phyloP scores from a whole-genome alignment of 2,888 invertebrate species.

The Chirona hameri region DNA sequence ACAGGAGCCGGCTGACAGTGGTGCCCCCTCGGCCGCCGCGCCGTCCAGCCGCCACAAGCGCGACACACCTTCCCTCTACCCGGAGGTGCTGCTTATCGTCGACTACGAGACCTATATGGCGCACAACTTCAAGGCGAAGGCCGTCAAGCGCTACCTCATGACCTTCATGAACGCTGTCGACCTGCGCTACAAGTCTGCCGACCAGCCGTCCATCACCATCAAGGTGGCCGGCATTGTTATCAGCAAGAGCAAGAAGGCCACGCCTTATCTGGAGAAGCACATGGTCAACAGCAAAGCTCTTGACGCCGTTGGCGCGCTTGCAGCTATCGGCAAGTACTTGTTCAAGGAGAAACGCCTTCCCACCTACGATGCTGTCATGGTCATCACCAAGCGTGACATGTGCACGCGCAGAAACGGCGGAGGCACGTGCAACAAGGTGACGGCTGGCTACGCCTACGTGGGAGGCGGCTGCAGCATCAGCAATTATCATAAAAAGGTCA shows the following conservation, averaged over 20 bases:
- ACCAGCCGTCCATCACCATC: slow-evolving; percentile 1
- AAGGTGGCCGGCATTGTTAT: slow-evolving; percentile 29
- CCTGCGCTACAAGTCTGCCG: background rate
- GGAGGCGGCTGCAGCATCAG: slow-evolving; percentile 30
- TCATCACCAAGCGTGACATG: slow-evolving; percentile 31
- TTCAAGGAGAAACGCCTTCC: background rate
- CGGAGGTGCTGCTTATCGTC: slow-evolving; percentile 27
- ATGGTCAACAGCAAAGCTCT: background rate
- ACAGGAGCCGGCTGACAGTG: background rate
- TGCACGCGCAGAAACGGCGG: background rate
- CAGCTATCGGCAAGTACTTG: background rate
- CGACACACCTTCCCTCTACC: background rate
- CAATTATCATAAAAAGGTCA: background rate
- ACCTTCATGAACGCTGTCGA: slow-evolving; percentile 26
- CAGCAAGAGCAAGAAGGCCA: background rate
- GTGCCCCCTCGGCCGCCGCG: background rate
- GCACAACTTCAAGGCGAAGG: background rate
- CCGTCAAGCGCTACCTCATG: slow-evolving; percentile 22
- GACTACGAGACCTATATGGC: slow-evolving; percentile 2
- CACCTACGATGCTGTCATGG: slow-evolving; percentile 25
- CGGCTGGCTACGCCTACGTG: slow-evolving; percentile 32
- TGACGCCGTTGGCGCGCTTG: background rate
- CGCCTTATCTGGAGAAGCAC: slow-evolving; percentile 22
- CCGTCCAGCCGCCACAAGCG: background rate
- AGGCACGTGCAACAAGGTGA: background rate